Evolutionary conservation across 2,113 vertebrate species (phyloP).

Genomic region (Melanerpes aurifrons): DNA sequence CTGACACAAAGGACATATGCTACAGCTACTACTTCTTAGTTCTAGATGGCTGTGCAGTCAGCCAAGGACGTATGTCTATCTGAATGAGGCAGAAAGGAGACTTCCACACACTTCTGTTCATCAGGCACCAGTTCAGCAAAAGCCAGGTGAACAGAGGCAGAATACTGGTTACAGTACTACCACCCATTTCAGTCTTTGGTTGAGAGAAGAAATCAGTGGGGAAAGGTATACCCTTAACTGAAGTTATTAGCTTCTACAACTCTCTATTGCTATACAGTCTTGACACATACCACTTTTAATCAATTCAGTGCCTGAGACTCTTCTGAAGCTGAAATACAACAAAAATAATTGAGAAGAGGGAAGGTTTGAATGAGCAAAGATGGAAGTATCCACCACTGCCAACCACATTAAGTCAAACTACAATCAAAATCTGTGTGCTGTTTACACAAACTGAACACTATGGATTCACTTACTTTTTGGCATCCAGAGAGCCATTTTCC

Average conservation of each 20-base stretch:
- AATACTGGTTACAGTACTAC: not conserved
- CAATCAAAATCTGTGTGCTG: conserved; percentile 21
- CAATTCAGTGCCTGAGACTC: not conserved
- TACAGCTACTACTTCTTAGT: not conserved
- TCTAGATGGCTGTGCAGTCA: not conserved
- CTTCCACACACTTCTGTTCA: not conserved
- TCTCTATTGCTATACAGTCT: not conserved
- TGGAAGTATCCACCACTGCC: not conserved
- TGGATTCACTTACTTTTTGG: conserved; percentile 86
- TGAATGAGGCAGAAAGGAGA: not conserved
- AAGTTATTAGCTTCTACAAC: not conserved
- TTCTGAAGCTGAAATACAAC: not conserved
- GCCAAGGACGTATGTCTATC: not conserved
- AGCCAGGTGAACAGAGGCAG: not conserved
- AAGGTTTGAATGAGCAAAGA: not conserved
- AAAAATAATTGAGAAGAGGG: not conserved
- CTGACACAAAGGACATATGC: not conserved
- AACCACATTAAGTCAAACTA: not conserved
- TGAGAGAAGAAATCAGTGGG: not conserved
- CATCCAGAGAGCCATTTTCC: conserved; percentile 92
- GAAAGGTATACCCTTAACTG: not conserved
- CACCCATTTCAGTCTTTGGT: not conserved
- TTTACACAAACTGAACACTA: conserved; percentile 39
- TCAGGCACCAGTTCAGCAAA: not conserved
- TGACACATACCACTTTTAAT: not conserved